Evolutionary conservation across 2,113 vertebrate genomes (phyloP), one percentile per base, ranked within the genome.

Genomic region (Oxygymnocypris stewartii): DNA sequence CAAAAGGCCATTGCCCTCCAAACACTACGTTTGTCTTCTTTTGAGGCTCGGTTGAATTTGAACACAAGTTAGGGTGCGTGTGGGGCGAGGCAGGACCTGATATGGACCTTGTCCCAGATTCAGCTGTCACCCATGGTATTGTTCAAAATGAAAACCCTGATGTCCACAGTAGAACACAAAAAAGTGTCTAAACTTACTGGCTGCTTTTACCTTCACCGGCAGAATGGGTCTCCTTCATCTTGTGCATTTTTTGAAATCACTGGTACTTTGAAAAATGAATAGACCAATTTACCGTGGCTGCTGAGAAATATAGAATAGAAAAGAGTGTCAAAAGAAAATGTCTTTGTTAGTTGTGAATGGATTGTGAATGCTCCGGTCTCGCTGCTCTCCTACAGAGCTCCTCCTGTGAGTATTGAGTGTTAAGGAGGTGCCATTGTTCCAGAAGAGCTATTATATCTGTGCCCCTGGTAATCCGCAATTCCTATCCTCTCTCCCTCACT

Each of bases 401-500:
- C 84, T 85, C 59, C 84, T 85, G 84, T n/a, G 63, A 85, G 84
- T 78, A 78, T 85, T 77, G 76, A 65, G 76, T 23, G 77, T 25
- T 59, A 73, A 86, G 76, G 49, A 69, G 78, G 47, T 73, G 65
- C 85, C 77, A 86, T 86, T 86, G 77, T 86, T 86, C 85, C n/a
- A 49, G 85, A 86, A 79, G 75, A 79, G 75, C 76, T 87, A 87
- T 77, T 84, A 87, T 84, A 79, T 77, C 63, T 79, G 63, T 84
- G 81, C 82, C 63, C 81, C 86, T 71, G 73, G 40, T 87, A 86
- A 86, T 86, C 85, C 77, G 6, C 84, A 63, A 51, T 37, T 81
- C 8, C 73, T 25, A 59, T 65, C 59, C 80, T 37, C 71, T 20
- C 57, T 28, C 86, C 40, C 61, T 28, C 77, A 12, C 54, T 73